Evolutionary conservation across 1,140 invertebrate genomes (phyloP), one percentile per base, ranked within the genome.

Genomic region (Brachionus rubens): DNA sequence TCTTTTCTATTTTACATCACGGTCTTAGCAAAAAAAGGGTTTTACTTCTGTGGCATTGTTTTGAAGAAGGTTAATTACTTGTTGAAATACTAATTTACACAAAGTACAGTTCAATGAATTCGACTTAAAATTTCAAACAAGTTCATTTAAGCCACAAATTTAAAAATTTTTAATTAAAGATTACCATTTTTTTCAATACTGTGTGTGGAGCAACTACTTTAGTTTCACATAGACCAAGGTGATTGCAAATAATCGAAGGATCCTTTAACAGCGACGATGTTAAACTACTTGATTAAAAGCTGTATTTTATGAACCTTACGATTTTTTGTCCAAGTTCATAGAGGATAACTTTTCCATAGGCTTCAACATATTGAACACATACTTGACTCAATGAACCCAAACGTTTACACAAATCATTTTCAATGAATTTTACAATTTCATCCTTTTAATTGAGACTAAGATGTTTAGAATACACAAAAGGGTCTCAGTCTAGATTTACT

Each of bases 371-470:
- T 54, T 72, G 24, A 28, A 10, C n/a, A 46, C 68, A 72, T 50
- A 54, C 50, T 33, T 40, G 26, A 14, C 50, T 16, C 46, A 72
- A 72, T 12, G 46, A 50, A 26, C 68, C 68, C 26, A 72, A 72
- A 14, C 36, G 30, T 5, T 19, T 26, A 36, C 68, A 72, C n/a
- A 72, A 72, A 50, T 72, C 47, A 36, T 54, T 48, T 19, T 72
- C 68, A 72, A 72, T 72, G 50, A 72, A 54, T 50, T 48, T 19
- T n/a, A 72, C 0, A 41, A 72, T 41, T 72, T 72, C 19, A 33
- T 65, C 59, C 59, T 65, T 43, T 5, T 14, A 43, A 46, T n/a
- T n/a, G n/a, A n/a, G n/a, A n/a, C n/a, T n/a, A n/a, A n/a, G n/a
- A n/a, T n/a, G n/a, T n/a, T n/a, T n/a, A n/a, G n/a, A n/a, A n/a